Evolutionary conservation across 2,113 vertebrate genomes (phyloP).

Genomic region (Thymallus thymallus): DNA sequence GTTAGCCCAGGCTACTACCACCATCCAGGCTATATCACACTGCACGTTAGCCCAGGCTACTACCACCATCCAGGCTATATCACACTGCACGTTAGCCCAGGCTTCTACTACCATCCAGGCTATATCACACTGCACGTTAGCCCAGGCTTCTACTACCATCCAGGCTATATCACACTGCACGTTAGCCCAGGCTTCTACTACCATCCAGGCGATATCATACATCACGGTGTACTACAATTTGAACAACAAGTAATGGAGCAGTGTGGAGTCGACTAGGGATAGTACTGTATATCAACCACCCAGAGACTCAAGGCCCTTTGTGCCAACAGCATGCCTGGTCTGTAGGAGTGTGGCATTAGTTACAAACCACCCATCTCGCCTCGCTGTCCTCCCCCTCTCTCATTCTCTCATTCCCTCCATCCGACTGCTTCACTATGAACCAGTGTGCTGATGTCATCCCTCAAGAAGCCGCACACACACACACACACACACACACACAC

Average conservation of each 20-base stretch:
- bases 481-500: background rate
- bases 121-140: too few species aligned
- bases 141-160: background rate
- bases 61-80: too few species aligned
- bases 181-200: background rate
- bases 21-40: too few species aligned
- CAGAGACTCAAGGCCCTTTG: background rate
- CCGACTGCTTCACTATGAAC: background rate
- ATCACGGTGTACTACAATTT: background rate
- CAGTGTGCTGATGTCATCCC: background rate
- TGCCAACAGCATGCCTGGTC: background rate
- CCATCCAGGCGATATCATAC: background rate
- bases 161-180: background rate
- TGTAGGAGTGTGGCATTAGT: background rate
- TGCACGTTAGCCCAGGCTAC: too few species aligned
- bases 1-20: too few species aligned
- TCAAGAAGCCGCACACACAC: background rate
- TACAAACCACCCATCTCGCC: background rate
- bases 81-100: too few species aligned
- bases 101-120: too few species aligned
- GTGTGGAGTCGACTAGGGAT: background rate
- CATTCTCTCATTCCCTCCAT: background rate
- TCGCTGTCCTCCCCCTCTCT: background rate
- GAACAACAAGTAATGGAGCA: background rate
- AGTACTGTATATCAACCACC: background rate